Conservation (phyloP, 2,797 vertebrate species). For the Lophius americanus region DNA sequence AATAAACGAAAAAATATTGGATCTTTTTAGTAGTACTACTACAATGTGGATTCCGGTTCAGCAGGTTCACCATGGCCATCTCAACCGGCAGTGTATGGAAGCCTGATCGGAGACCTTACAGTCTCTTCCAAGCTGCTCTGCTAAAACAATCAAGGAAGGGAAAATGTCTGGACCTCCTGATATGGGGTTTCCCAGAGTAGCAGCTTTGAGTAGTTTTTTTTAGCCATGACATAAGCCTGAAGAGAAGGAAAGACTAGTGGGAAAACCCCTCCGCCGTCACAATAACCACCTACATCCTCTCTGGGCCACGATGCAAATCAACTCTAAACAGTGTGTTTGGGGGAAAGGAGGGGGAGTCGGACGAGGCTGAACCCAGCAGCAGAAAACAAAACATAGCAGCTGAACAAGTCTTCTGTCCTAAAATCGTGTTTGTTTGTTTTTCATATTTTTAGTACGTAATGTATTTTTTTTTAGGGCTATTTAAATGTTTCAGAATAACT, state of each 20-base stretch:
- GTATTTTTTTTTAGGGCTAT: slow-evolving; percentile 29
- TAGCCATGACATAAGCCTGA: slow-evolving; percentile 69
- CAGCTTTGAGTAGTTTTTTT: slow-evolving; percentile 71
- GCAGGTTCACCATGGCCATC: slow-evolving; percentile 47
- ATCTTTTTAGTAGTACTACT: background rate
- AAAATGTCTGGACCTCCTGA: slow-evolving; percentile 63
- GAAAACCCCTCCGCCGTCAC: slow-evolving; percentile 63
- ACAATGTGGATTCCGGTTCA: slow-evolving; percentile 37
- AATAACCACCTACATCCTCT: slow-evolving; percentile 42
- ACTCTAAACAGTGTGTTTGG: slow-evolving; percentile 54
- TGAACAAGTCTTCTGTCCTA: background rate
- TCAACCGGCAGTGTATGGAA: slow-evolving; percentile 56
- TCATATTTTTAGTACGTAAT: background rate
- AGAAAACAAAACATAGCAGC: slow-evolving; percentile 15
- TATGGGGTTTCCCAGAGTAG: slow-evolving; percentile 77
- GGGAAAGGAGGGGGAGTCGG: background rate
- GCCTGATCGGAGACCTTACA: slow-evolving; percentile 59
- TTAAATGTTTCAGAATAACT: slow-evolving; percentile 20
- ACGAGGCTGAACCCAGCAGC: slow-evolving; percentile 23
- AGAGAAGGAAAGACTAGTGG: slow-evolving; percentile 55
- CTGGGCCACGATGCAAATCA: slow-evolving; percentile 64
- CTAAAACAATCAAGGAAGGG: slow-evolving; percentile 67
- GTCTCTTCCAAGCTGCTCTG: slow-evolving; percentile 59
- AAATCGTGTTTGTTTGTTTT: background rate
- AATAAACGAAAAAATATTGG: background rate